Conservation (phyloP, 2,797 vertebrate genomes). For the Typhlichthys eigenmanni region DNA sequence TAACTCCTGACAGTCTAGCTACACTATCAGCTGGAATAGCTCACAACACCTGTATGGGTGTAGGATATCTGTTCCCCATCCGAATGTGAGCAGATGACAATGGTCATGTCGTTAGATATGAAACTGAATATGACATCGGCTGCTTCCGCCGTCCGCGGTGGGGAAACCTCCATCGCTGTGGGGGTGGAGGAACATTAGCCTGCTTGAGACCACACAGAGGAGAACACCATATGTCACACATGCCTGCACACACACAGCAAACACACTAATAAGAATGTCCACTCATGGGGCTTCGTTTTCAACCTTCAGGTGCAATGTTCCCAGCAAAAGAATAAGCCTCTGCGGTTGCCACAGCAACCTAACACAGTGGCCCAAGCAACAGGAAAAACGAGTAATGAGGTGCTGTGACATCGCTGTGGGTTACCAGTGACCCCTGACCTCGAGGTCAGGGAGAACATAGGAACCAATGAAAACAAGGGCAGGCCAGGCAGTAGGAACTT, state of each 20-base stretch:
- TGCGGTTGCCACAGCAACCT: slow-evolving; percentile 62
- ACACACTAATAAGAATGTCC: slow-evolving; percentile 11
- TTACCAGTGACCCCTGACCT: slow-evolving; percentile 59
- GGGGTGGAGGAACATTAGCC: slow-evolving; percentile 55
- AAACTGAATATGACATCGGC: slow-evolving; percentile 7
- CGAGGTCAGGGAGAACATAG: slow-evolving; percentile 43
- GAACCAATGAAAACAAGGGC: slow-evolving; percentile 43
- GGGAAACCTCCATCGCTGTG: slow-evolving; percentile 63
- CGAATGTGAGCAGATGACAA: not conserved
- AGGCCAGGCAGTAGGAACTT: not conserved
- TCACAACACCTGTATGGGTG: no score
- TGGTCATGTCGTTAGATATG: not conserved
- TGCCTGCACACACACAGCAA: slow-evolving; percentile 10
- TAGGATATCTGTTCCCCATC: not conserved
- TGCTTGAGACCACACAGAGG: slow-evolving; percentile 52
- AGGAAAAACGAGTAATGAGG: slow-evolving; percentile 60
- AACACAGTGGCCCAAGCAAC: slow-evolving; percentile 27
- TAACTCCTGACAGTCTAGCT: no score
- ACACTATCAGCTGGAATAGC: no score
- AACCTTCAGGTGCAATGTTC: slow-evolving; percentile 55
- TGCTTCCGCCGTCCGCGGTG: slow-evolving; percentile 36
- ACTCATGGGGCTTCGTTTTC: slow-evolving; percentile 24
- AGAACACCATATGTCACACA: slow-evolving; percentile 56
- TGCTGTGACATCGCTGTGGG: slow-evolving; percentile 54
- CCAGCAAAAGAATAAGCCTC: slow-evolving; percentile 54